These are phyloP conservation scores for Galemys pyrenaicus DNA, from an alignment of 2,113 vertebrate species.

Conservation along the genomic window DNA sequence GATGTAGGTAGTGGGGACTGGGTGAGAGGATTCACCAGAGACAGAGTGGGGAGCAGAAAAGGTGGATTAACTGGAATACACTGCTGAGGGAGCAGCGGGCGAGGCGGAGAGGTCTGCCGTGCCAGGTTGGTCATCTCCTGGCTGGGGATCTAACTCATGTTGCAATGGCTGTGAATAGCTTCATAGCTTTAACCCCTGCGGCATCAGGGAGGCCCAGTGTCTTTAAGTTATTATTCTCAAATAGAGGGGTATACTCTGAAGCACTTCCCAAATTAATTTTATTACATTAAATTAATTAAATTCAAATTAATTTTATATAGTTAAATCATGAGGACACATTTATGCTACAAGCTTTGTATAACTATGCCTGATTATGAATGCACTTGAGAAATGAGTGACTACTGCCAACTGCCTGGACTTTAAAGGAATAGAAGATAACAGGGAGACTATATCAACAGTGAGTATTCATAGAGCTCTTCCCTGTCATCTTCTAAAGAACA, in stretches of 20 bases:
- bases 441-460: neutral
- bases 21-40: no score
- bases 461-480: neutral
- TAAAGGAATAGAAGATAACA: neutral
- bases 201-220: neutral
- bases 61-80: no score
- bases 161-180: no score
- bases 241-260: neutral
- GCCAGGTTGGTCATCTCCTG: no score
- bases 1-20: no score
- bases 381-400: neutral
- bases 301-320: neutral
- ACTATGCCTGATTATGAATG: neutral
- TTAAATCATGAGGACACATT: neutral
- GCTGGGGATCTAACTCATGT: no score
- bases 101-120: no score
- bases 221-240: neutral
- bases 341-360: neutral
- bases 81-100: no score
- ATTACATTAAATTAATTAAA: neutral
- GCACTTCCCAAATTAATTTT: neutral
- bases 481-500: neutral
- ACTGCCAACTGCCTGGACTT: neutral
- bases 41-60: no score
- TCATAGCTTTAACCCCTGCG: no score